phyloP scores from a whole-genome alignment of 2,888 invertebrate genomes.

The Ophioninae sp. region DNA sequence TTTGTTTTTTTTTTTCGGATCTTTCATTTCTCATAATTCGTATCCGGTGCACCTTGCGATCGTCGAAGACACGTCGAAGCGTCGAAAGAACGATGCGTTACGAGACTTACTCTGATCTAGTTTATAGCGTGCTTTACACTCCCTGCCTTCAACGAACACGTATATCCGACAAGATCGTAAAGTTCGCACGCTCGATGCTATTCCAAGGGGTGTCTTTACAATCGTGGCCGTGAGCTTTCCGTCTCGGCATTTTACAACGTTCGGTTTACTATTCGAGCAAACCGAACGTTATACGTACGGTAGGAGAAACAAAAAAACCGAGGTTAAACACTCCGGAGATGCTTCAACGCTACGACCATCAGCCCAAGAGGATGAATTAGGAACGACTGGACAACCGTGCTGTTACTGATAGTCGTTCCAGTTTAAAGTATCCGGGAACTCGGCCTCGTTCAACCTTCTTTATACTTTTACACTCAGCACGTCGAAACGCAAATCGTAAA shows the following conservation, averaged over 20 bases:
- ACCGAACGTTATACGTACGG: background rate
- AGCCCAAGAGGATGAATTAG: constrained; percentile 56
- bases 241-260: constrained; percentile 53
- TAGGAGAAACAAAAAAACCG: background rate
- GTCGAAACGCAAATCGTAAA: background rate
- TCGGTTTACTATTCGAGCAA: background rate
- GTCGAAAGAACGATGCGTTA: constrained; percentile 50
- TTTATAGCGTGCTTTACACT: constrained; percentile 56
- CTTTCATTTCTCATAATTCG: constrained; percentile 40
- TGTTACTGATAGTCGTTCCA: constrained; percentile 61
- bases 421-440: constrained; percentile 51
- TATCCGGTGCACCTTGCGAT: constrained; percentile 57
- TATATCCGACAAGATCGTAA: constrained; percentile 59
- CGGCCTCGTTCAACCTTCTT: constrained; percentile 13
- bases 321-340: constrained; percentile 15
- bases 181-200: constrained; percentile 45
- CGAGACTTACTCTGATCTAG: constrained; percentile 45
- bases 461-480: background rate
- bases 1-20: background rate
- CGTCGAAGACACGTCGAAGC: constrained; percentile 27
- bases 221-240: constrained; percentile 57
- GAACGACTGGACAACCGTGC: constrained; percentile 51
- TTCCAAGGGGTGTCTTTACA: constrained; percentile 51
- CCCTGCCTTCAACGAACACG: constrained; percentile 34
- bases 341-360: constrained; percentile 25